These are phyloP conservation scores for Leptinotarsa tumamoca DNA, from an alignment of 2,888 invertebrate species.

Conservation along the genomic window DNA sequence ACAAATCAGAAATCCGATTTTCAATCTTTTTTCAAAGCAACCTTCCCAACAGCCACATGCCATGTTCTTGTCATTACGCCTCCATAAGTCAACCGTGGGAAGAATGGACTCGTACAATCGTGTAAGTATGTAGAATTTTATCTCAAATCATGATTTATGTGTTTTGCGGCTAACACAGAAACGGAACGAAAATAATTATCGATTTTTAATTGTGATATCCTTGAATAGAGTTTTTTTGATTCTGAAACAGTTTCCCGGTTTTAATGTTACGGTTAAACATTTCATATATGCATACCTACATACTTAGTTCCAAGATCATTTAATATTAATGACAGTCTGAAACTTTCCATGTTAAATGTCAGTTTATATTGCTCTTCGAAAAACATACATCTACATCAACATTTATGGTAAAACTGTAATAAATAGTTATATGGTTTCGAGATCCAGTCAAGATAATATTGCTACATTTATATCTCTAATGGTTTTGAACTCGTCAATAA, in stretches of 20 bases:
- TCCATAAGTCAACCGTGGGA: constrained; percentile 1
- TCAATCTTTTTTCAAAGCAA: no score
- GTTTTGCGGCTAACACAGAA: not conserved
- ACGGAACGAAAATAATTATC: constrained; percentile 5
- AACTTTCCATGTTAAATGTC: not conserved
- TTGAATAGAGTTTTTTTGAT: not conserved
- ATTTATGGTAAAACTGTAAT: not conserved
- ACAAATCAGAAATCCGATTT: no score
- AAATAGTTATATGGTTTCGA: no score
- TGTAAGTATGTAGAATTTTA: constrained; percentile 12
- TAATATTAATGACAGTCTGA: not conserved
- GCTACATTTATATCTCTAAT: no score
- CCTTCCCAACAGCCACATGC: not conserved
- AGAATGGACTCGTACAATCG: not conserved
- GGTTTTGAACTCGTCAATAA: no score
- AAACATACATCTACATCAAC: not conserved
- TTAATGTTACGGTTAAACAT: not conserved
- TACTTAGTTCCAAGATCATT: not conserved
- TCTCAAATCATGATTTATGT: constrained; percentile 7
- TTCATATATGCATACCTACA: not conserved
- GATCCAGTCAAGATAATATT: no score
- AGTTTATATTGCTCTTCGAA: not conserved
- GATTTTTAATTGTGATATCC: constrained; percentile 10
- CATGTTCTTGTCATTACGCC: not conserved
- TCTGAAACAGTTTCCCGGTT: not conserved